Evolutionary conservation across 2,888 invertebrate genomes (phyloP).

Genomic region (Erannis defoliaria): DNA sequence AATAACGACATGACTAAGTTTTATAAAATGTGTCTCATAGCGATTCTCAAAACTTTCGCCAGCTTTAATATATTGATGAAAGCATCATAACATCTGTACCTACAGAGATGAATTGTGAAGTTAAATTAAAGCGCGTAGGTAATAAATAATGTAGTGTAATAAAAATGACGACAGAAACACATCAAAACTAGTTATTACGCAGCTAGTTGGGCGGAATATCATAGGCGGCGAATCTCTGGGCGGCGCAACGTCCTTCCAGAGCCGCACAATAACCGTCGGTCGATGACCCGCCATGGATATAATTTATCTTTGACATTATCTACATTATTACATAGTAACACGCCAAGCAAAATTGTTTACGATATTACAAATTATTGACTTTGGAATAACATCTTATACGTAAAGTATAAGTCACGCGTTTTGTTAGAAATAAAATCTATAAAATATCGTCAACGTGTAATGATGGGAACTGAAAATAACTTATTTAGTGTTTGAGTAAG

Average conservation of each 20-base stretch:
- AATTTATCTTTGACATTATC: constrained; percentile 27
- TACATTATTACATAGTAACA: constrained; percentile 26
- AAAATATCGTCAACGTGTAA: background rate
- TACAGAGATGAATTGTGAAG: constrained; percentile 17
- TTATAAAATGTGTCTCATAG: constrained; percentile 5
- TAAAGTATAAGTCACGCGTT: constrained; percentile 1
- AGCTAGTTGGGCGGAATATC: constrained; percentile 35
- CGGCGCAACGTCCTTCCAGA: constrained; percentile 28
- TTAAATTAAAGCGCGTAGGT: constrained; percentile 17
- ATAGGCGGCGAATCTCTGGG: constrained; percentile 29
- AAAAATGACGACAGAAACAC: constrained; percentile 32
- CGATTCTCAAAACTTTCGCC: constrained; percentile 1
- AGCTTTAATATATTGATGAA: constrained; percentile 6
- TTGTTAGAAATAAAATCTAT: background rate
- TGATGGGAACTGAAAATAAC: background rate
- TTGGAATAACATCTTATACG: constrained; percentile 12
- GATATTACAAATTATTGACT: constrained; percentile 17
- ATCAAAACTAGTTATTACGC: constrained; percentile 28
- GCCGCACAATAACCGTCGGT: constrained; percentile 24
- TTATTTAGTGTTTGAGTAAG: constrained; percentile 23
- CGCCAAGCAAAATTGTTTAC: constrained; percentile 16
- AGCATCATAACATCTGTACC: constrained; percentile 6
- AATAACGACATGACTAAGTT: constrained; percentile 17
- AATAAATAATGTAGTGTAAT: constrained; percentile 29
- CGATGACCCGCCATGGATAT: constrained; percentile 20